Evolutionary conservation across 2,113 vertebrate genomes (phyloP), one percentile per base, ranked within the genome.

Genomic region (Amazona guildingii): DNA sequence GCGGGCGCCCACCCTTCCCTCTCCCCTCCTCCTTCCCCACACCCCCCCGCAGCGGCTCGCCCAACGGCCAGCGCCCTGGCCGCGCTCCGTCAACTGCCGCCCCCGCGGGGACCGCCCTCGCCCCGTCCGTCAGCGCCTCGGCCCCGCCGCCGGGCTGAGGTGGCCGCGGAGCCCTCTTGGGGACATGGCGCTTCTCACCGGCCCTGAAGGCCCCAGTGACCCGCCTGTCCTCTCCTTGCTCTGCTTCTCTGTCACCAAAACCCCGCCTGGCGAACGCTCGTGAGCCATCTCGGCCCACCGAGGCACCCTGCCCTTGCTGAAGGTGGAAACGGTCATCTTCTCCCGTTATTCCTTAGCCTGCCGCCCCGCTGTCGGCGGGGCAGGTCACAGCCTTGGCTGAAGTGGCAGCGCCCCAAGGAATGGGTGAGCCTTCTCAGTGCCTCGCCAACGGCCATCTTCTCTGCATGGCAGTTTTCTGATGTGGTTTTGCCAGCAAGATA

Each of bases 271-370:
- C 55, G 4, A 11, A 7, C 17, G 21, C 1, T 31, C 52, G 33
- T 2, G 1, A 7, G 33, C 4, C 39, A 0, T 5, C 51, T 4
- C 31, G 35, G 14, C 4, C 44, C 28, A 0, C 4, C 24, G 4
- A 28, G 67, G 43, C 19, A 4, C 6, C 29, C 64, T 8, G 43
- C 3, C 41, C 55, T 4, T 4, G 46, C 52, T 2, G n/a, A 20
- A 1, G 11, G 35, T 10, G 21, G 43, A 2, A 59, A 28, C 8
- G 19, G 3, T 0, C 29, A 12, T 25, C 41, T 17, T 13, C 24
- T 19, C 68, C 27, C 5, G 13, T 4, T 12, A 2, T 2, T 10
- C 41, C 41, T 8, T 0, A 69, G 24, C 18, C 54, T 12, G 33
- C 69, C 6, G 69, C 7, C 48, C 59, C 15, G 7, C 3, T 55